Percentiles rank a stretch among this genome's conserved stretches.
These are phyloP conservation scores for Aplysia californica DNA, from an alignment of 1,140 invertebrate species.

Conservation along the genomic window DNA sequence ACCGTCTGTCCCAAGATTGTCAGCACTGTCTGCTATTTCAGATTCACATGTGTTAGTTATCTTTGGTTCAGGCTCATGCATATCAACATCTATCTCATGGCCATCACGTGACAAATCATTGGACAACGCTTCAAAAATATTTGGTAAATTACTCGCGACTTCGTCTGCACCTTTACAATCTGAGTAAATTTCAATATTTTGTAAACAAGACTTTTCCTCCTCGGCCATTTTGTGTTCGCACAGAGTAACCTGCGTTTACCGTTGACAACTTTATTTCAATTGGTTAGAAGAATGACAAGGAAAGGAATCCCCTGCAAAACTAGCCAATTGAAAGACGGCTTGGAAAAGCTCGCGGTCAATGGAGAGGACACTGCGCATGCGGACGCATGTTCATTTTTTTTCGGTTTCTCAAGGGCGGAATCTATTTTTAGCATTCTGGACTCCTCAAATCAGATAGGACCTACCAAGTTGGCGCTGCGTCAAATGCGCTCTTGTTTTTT, in stretches of 20 bases:
- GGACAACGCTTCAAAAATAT: background rate
- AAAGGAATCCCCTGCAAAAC: constrained; percentile 5
- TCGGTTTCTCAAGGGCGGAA: no score
- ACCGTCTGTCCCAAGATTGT: background rate
- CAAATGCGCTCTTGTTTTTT: no score
- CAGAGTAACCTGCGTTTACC: background rate
- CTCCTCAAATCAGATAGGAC: no score
- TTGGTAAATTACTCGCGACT: background rate
- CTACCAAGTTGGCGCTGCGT: no score
- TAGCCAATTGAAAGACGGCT: background rate
- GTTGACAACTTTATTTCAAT: constrained; percentile 19
- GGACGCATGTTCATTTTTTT: background rate
- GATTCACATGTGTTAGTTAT: background rate
- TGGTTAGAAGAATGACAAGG: background rate
- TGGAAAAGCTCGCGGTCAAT: background rate
- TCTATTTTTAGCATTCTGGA: no score
- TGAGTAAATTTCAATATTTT: background rate
- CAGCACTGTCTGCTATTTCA: background rate
- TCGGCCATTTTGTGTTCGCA: constrained; percentile 24
- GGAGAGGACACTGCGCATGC: background rate
- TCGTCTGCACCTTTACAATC: background rate
- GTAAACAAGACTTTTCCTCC: constrained; percentile 18
- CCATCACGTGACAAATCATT: background rate
- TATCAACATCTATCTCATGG: background rate
- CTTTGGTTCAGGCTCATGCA: background rate